These are phyloP conservation scores for Zosterops lateralis DNA, from an alignment of 2,113 vertebrate genomes.

Conservation along the genomic window DNA sequence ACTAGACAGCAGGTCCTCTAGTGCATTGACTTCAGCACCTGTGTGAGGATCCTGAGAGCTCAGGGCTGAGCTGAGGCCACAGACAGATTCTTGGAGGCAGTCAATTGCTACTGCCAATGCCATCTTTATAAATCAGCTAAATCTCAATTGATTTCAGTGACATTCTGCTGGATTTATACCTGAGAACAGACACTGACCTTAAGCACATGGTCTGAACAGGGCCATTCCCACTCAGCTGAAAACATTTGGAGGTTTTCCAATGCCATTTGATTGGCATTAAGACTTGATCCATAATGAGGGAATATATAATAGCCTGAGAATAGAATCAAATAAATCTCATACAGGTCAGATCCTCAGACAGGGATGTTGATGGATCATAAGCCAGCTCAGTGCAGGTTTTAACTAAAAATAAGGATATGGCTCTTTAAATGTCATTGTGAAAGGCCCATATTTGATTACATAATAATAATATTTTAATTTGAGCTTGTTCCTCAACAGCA, in stretches of 20 bases:
- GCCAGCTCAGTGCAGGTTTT: not conserved
- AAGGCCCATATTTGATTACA: not conserved
- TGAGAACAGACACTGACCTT: conserved; percentile 22
- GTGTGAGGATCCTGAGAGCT: not conserved
- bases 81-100: not conserved
- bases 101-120: not conserved
- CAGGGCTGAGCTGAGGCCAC: not conserved
- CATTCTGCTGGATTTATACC: conserved; percentile 18
- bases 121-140: not conserved
- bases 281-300: not conserved
- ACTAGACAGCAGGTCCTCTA: not conserved
- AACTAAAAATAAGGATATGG: not conserved
- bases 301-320: not conserved
- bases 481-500: not conserved
- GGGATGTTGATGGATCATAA: not conserved
- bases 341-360: not conserved
- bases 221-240: not conserved
- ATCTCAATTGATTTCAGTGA: not conserved
- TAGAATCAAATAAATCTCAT: not conserved
- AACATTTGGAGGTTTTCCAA: conserved; percentile 23
- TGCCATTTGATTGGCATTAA: not conserved
- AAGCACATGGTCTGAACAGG: not conserved
- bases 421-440: not conserved
- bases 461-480: conserved; percentile 2
- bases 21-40: not conserved